Evolutionary conservation across 1,140 invertebrate species (phyloP).

Genomic region (Pissodes strobi): DNA sequence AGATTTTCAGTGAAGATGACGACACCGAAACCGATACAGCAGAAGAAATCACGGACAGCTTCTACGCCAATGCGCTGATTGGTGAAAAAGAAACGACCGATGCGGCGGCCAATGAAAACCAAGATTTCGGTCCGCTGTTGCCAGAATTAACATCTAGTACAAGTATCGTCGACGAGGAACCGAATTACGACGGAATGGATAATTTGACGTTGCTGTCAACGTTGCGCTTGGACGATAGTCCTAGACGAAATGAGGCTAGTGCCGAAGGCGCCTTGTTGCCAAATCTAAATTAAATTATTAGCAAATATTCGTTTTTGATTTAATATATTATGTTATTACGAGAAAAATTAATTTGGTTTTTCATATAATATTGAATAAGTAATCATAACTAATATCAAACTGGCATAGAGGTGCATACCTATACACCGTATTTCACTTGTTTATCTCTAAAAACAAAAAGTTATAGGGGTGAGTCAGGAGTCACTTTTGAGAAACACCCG

Average conservation of each 20-base stretch:
- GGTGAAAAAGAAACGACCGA: constrained; percentile 11
- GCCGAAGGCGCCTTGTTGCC: constrained; percentile 7
- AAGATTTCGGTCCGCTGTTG: constrained; percentile 32
- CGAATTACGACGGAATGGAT: constrained; percentile 54
- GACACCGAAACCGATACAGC: constrained; percentile 4
- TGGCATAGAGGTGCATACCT: too few relatives aligned
- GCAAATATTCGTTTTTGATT: too few relatives aligned
- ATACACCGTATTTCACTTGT: too few relatives aligned
- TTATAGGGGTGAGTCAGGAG: too few relatives aligned
- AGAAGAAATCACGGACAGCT: constrained; percentile 34
- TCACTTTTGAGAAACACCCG: too few relatives aligned
- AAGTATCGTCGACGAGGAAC: constrained; percentile 38
- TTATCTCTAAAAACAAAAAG: too few relatives aligned
- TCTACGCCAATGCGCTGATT: background rate
- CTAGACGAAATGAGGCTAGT: background rate
- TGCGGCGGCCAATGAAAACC: too few relatives aligned
- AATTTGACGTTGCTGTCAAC: constrained; percentile 51
- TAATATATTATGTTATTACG: too few relatives aligned
- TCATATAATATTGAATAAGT: too few relatives aligned
- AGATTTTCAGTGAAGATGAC: constrained; percentile 15
- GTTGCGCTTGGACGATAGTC: constrained; percentile 47
- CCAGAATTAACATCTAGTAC: constrained; percentile 35
- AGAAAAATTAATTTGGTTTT: too few relatives aligned
- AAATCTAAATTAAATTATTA: too few relatives aligned
- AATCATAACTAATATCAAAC: too few relatives aligned